Base-by-base conservation (phyloP, 2,888 invertebrate genomes). In the Drosophila sordidula region DNA sequence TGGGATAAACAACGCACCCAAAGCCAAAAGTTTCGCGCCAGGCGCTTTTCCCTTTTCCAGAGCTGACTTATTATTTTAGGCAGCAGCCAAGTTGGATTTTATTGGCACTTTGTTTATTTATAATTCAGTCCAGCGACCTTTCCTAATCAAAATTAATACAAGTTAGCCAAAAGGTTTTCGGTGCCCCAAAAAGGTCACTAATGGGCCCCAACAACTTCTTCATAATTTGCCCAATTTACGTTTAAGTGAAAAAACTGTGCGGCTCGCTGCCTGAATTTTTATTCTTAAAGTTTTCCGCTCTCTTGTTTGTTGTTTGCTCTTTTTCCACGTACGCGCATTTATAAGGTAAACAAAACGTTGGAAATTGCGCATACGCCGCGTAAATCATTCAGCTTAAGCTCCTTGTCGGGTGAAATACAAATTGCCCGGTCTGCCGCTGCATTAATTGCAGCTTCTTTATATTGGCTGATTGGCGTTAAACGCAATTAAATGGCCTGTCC, bases 91-190 rank as follows among this genome's bases (percentile, higher is more conserved):
- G 82, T 73, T 80, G 69, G 70, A 78, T 80, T 78, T 67, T 68
- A 80, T 86, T 75, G 69, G 59, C 75, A 72, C 75, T 80, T 82
- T 82, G 83, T 85, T 82, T 86, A 64, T 70, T 86, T 86, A 75
- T 78, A 78, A 82, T 82, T 78, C 78, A 51, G 59, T 44, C 55
- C 54, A 52, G 63, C 54, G 61, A 68, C 51, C 73, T 49, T 66
- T 73, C 47, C 46, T 71, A 75, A 71, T 72, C 77, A 85, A 85
- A 85, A 85, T 81, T 77, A 79, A 34, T 34, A 4, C 12, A 12
- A 34, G 77, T 51, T 16, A 18, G 51, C 50, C 14, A n/a, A 36
- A 41, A 16, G 26, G n/a, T 32, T 26, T 55, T 41, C 32, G 9
- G 8, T 38, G 63, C 59, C 64, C 26, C 32, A 22, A 47, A 62